Evolutionary conservation across 2,113 vertebrate genomes (phyloP).

Genomic region (Xiphophorus couchianus): DNA sequence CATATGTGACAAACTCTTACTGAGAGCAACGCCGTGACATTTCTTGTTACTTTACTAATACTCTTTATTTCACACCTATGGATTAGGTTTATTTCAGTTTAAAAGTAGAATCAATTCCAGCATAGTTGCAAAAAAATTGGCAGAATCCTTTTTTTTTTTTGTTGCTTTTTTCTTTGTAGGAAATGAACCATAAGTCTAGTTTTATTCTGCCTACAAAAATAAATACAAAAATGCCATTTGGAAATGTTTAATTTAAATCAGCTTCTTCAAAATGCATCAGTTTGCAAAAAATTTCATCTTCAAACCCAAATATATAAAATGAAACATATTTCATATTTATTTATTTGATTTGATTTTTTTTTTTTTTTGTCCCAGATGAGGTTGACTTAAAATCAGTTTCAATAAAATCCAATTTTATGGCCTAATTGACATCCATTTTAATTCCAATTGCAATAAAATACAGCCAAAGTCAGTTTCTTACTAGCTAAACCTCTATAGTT

Average conservation of each 20-base stretch:
- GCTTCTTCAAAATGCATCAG: neutral
- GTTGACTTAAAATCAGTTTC: neutral
- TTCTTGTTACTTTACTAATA: neutral
- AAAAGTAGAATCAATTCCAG: neutral
- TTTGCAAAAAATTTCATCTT: neutral
- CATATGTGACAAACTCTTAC: neutral
- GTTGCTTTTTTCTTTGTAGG: no score
- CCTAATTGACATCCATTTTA: no score
- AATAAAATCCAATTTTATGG: neutral
- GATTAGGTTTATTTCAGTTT: neutral
- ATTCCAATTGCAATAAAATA: no score
- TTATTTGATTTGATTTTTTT: no score
- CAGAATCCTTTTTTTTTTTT: no score
- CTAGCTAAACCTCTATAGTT: no score
- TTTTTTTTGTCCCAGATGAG: no score
- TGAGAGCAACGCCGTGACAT: constrained; percentile 13
- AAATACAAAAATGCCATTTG: neutral
- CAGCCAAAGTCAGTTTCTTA: no score
- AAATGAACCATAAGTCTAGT: neutral
- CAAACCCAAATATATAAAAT: neutral
- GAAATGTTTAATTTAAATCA: neutral
- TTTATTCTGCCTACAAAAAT: neutral
- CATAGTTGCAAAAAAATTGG: neutral
- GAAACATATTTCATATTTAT: no score
- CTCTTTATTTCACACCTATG: neutral